Evolutionary conservation across 2,888 invertebrate species (phyloP), one percentile per base, ranked within the genome.

Genomic region (Drosophila colorata): DNA sequence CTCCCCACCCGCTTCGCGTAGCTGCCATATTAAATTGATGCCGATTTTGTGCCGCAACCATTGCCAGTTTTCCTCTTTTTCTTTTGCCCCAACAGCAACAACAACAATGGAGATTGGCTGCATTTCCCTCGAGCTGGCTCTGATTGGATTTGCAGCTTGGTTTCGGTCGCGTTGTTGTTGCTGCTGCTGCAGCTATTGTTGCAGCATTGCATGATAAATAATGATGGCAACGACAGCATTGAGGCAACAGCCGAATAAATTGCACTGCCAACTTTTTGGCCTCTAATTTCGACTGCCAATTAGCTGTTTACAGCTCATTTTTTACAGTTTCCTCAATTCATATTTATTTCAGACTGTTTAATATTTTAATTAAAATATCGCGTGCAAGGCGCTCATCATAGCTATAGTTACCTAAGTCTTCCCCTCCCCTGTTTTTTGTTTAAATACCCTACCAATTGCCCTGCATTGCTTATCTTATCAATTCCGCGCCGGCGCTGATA

Each of bases 1-100:
- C 40, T 8, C 44, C 28, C n/a, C 49, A 31, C 58, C 44, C 4
- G 51, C 40, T 43, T 33, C 60, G 33, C 40, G 38, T 57, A 46
- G 59, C 63, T 70, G 74, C 78, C 79, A 79, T 58, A 85, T 87
- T 87, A 86, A 87, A 86, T 86, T 88, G 86, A 87, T 84, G 82
- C 71, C 76, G 74, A 82, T 89, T 75, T 78, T 71, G 57, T 72
- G 61, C 60, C 72, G 63, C 73, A 69, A 71, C 68, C 69, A 67
- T 56, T 69, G 63, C 73, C 58, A 55, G 48, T 55, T 56, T 69
- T 40, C 16, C 16, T 16, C 0, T 28, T 18, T 1, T 4, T 23
- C 16, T n/a, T n/a, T 28, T 40, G 11, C 18, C 31, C 23, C 48
- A 61, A 28, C 44, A 57, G 49, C 53, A 56, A 38, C 67, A 70